phyloP scores from a whole-genome alignment of 2,888 invertebrate genomes.

The Rutpela maculata region DNA sequence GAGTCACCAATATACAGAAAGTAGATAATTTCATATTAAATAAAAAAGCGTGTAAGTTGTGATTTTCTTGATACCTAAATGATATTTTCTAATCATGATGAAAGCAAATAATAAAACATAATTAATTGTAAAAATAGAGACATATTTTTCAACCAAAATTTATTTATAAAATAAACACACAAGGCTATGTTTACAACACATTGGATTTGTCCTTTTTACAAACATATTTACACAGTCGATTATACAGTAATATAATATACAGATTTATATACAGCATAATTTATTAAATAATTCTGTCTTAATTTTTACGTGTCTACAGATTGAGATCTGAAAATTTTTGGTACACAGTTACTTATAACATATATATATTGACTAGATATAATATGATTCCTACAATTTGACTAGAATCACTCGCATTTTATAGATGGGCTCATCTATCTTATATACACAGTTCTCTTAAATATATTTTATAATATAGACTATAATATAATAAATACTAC shows the following conservation, averaged over 20 bases:
- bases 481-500: slow-evolving; percentile 24
- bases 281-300: neutral
- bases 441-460: slow-evolving; percentile 43
- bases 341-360: slow-evolving; percentile 31
- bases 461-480: slow-evolving; percentile 4
- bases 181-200: slow-evolving; percentile 8
- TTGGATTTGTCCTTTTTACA: slow-evolving; percentile 24
- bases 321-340: slow-evolving; percentile 25
- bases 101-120: no score
- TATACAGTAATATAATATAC: neutral
- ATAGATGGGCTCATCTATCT: slow-evolving; percentile 52
- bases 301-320: neutral
- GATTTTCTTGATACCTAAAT: no score
- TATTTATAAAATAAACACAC: slow-evolving; percentile 34
- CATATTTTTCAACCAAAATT: slow-evolving; percentile 20
- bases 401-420: slow-evolving; percentile 57
- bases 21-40: no score
- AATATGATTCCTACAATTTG: slow-evolving; percentile 46
- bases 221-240: slow-evolving; percentile 16
- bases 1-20: no score
- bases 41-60: no score
- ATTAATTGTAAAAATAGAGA: neutral
- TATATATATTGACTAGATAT: slow-evolving; percentile 29
- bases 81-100: no score
- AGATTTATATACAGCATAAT: neutral